Evolutionary conservation across 2,888 invertebrate genomes (phyloP).

Genomic region (Peribatodes rhomboidaria): DNA sequence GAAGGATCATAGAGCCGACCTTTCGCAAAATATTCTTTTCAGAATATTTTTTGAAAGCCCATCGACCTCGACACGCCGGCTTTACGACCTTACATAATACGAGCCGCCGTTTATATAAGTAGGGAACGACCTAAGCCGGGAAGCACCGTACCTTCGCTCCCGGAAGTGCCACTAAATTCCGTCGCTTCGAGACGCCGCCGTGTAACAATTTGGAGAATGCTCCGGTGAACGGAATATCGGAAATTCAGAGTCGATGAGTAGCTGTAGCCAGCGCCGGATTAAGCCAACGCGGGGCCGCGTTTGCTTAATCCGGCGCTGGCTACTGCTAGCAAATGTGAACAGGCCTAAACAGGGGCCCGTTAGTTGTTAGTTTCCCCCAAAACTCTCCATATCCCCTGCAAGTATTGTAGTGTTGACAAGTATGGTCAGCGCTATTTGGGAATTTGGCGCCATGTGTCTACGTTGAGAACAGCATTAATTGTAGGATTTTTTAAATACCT

Average conservation of each 20-base stretch:
- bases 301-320: no score
- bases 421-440: no score
- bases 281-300: no score
- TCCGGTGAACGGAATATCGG: slow-evolving; percentile 38
- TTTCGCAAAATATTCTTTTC: slow-evolving; percentile 18
- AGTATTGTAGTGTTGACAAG: no score
- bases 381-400: no score
- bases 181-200: slow-evolving; percentile 17
- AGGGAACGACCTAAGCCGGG: slow-evolving; percentile 19
- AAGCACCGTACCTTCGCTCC: slow-evolving; percentile 22
- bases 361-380: no score
- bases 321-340: no score
- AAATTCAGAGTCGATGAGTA: slow-evolving; percentile 40
- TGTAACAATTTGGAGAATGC: slow-evolving; percentile 47
- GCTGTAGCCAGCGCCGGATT: no score
- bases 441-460: no score
- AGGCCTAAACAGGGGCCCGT: no score
- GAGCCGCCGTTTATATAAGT: slow-evolving; percentile 31
- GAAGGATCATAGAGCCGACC: neutral
- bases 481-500: no score
- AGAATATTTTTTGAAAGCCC: slow-evolving; percentile 22
- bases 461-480: no score
- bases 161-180: slow-evolving; percentile 44
- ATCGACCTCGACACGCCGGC: slow-evolving; percentile 1
- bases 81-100: slow-evolving; percentile 31